A percentile compares a stretch with the other conserved stretches of the same genome.
Evolutionary conservation across 2,113 vertebrate species (phyloP).

Genomic region (Brevimyrus niger): DNA sequence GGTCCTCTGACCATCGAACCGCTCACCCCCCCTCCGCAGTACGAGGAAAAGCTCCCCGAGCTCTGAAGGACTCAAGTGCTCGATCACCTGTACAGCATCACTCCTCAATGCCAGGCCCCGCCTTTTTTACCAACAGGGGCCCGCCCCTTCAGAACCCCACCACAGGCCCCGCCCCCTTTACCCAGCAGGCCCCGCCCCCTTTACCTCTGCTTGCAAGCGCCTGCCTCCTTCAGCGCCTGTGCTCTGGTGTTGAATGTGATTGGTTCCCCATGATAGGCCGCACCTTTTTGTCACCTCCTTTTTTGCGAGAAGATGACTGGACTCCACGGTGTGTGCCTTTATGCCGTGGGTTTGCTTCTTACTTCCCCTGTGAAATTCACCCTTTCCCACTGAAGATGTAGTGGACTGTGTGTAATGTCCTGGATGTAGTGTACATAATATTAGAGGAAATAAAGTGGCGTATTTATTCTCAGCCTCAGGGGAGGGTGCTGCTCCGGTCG

Average conservation of each 20-base stretch:
- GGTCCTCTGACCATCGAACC: conserved; percentile 73
- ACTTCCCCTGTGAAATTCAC: background rate
- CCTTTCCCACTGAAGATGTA: background rate
- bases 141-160: background rate
- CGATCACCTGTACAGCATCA: background rate
- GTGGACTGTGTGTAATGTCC: background rate
- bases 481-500: background rate
- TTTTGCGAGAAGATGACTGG: background rate
- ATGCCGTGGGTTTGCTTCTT: background rate
- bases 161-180: background rate
- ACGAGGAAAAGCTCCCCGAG: conserved; percentile 67
- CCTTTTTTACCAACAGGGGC: background rate
- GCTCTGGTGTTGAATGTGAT: background rate
- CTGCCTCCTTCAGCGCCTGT: background rate
- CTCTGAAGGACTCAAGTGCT: conserved; percentile 33
- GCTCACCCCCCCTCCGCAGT: conserved; percentile 83
- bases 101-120: background rate
- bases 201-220: background rate
- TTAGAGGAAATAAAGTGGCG: background rate
- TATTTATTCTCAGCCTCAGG: background rate
- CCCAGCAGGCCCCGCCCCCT: no score
- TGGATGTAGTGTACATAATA: background rate
- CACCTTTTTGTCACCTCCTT: background rate
- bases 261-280: background rate
- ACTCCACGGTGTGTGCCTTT: background rate